A percentile compares a stretch with the other conserved stretches of the same genome.
These are phyloP conservation scores for Pollenia amentaria DNA, from an alignment of 2,888 invertebrate genomes.

Conservation along the genomic window DNA sequence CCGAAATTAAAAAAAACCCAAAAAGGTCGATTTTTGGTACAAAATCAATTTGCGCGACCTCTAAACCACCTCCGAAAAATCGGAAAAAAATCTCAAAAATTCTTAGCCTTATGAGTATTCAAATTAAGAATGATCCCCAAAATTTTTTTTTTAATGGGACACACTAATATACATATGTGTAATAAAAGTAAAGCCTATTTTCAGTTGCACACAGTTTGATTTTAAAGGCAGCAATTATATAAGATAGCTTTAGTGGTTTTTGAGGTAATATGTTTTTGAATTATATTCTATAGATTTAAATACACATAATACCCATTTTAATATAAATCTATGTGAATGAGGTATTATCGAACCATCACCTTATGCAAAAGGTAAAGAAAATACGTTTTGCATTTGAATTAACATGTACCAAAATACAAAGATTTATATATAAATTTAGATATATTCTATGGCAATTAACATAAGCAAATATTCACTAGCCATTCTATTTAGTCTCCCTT, in stretches of 20 bases:
- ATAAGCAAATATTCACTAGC: slow-evolving; percentile 80
- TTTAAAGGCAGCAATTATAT: slow-evolving; percentile 63
- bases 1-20: too few relatives aligned
- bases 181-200: slow-evolving; percentile 47
- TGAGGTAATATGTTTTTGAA: slow-evolving; percentile 70
- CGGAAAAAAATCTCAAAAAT: too few relatives aligned
- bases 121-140: too few relatives aligned
- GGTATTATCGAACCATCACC: slow-evolving; percentile 77
- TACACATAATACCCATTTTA: background rate
- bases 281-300: slow-evolving; percentile 50
- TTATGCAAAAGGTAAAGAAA: slow-evolving; percentile 75
- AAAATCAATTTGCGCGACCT: too few relatives aligned
- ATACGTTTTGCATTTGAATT: slow-evolving; percentile 82
- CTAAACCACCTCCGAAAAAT: too few relatives aligned
- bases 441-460: slow-evolving; percentile 83
- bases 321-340: slow-evolving; percentile 73
- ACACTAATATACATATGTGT: too few relatives aligned
- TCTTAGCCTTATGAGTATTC: too few relatives aligned
- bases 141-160: too few relatives aligned
- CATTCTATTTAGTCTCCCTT: background rate
- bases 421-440: slow-evolving; percentile 30
- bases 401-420: slow-evolving; percentile 75
- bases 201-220: slow-evolving; percentile 38
- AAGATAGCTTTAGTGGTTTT: slow-evolving; percentile 69
- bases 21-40: too few relatives aligned